Percentiles rank a stretch among this genome's conserved stretches.
phyloP scores from a whole-genome alignment of 2,797 vertebrate species.

The Pseudochirops corinnae region DNA sequence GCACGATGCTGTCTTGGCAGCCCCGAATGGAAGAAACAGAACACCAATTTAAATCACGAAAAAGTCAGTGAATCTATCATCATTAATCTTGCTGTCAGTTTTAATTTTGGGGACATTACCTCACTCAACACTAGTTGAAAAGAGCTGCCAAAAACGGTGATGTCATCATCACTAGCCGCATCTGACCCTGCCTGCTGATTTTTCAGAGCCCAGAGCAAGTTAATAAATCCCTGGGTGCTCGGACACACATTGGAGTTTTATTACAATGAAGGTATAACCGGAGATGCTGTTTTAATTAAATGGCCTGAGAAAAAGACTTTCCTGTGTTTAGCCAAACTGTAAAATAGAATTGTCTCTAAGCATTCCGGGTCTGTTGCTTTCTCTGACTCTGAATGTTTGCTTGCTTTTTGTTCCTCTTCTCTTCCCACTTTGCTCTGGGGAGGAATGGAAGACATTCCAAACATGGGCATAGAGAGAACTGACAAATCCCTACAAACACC shows the following conservation, averaged over 20 bases:
- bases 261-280: conserved; percentile 88
- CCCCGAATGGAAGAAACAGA: conserved; percentile 82
- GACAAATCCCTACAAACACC: conserved; percentile 43
- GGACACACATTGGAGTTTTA: conserved; percentile 87
- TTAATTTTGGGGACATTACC: conserved; percentile 89
- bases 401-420: background rate
- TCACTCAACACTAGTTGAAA: conserved; percentile 87
- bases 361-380: conserved; percentile 76
- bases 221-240: conserved; percentile 88
- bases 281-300: conserved; percentile 85
- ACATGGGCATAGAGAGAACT: conserved; percentile 26
- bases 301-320: conserved; percentile 83
- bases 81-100: conserved; percentile 89
- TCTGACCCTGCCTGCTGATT: conserved; percentile 88
- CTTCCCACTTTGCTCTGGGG: background rate
- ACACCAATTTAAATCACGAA: conserved; percentile 83
- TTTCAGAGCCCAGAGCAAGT: conserved; percentile 85
- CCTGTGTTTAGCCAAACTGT: conserved; percentile 81
- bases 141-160: conserved; percentile 87
- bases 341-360: conserved; percentile 81
- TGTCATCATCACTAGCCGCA: conserved; percentile 87
- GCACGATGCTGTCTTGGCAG: conserved; percentile 79
- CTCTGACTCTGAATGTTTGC: conserved; percentile 64
- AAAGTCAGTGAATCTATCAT: conserved; percentile 86
- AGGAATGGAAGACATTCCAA: conserved; percentile 53